Base-by-base conservation (phyloP, 92 coral and sea anemone species). In the Palythoa grandis region DNA sequence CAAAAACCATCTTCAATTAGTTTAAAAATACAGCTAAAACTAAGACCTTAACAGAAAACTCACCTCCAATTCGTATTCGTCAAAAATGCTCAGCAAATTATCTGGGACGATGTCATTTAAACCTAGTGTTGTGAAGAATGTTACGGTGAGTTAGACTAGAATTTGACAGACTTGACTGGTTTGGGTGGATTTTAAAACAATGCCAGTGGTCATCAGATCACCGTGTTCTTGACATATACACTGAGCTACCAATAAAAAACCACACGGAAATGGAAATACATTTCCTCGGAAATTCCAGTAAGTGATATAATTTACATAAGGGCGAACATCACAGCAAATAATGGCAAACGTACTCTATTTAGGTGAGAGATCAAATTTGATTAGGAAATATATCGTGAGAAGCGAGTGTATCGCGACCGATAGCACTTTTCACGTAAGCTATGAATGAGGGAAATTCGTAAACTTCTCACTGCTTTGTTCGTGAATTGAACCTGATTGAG, bases 1-100 rank as follows among this genome's bases (percentile, higher is more conserved):
- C 65, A 19, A 58, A 58, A 58, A 19, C 19, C 3, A 19, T n/a
- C 17, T 14, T 14, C 11, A 69, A 11, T 69, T 29, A 23, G 19
- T 25, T 37, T 29, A 11, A 29, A 19, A 69, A 69, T 11, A 69
- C 17, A 69, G 15, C 40, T 8, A 69, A 23, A 50, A 61, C 1
- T 25, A 60, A 22, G 10, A 40, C 10, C 4, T 23, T 20, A n/a
- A 23, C 39, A 63, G 7, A 7, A 43, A 19, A 15, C 88, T 80
- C 74, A 97, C 99, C 94, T 97, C 99, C n/a, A 97, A 58, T 86
- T 97, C 99, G 79, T 97, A 92, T 70, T 97, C 99, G 68, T 94
- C 98, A 77, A 97, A 97, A 72, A 95, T 92, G 47, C 95, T 93
- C 82, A 97, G 86, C 22, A 97, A 87, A 71, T 91, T 97, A 87